These are phyloP conservation scores for Mesitornis unicolor DNA, from an alignment of 2,113 vertebrate species.

Conservation along the genomic window DNA sequence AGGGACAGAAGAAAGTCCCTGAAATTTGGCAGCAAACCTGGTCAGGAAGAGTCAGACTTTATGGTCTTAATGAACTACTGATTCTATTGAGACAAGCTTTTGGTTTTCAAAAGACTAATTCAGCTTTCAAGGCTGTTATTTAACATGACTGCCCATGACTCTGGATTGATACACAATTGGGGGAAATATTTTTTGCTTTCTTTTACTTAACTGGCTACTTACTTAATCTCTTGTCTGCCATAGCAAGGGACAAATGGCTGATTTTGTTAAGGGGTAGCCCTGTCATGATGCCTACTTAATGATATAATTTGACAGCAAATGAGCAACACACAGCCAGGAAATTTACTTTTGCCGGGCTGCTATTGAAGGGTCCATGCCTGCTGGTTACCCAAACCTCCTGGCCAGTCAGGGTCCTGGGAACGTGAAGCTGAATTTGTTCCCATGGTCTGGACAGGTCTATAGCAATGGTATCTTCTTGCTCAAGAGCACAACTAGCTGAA, in stretches of 20 bases:
- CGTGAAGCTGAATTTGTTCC: not conserved
- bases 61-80: slow-evolving; percentile 63
- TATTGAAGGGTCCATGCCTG: not conserved
- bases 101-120: slow-evolving; percentile 55
- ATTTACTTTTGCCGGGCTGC: not conserved
- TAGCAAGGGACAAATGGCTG: not conserved
- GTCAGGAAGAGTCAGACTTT: slow-evolving; percentile 22
- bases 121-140: slow-evolving; percentile 44
- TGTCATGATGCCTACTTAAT: slow-evolving; percentile 13
- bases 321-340: not conserved
- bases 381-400: not conserved
- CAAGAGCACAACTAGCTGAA: not conserved
- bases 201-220: slow-evolving; percentile 19
- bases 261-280: not conserved
- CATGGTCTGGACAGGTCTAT: not conserved
- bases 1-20: not conserved
- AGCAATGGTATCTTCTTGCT: not conserved
- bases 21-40: slow-evolving; percentile 26
- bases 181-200: slow-evolving; percentile 11
- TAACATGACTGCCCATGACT: slow-evolving; percentile 17
- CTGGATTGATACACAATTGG: not conserved
- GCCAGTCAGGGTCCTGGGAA: not conserved
- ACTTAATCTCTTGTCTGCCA: not conserved
- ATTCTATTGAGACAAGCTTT: slow-evolving; percentile 28
- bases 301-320: not conserved